Percentiles rank a stretch among this genome's conserved stretches.
These are phyloP conservation scores for Silurus asotus DNA, from an alignment of 2,113 vertebrate genomes.

Conservation along the genomic window DNA sequence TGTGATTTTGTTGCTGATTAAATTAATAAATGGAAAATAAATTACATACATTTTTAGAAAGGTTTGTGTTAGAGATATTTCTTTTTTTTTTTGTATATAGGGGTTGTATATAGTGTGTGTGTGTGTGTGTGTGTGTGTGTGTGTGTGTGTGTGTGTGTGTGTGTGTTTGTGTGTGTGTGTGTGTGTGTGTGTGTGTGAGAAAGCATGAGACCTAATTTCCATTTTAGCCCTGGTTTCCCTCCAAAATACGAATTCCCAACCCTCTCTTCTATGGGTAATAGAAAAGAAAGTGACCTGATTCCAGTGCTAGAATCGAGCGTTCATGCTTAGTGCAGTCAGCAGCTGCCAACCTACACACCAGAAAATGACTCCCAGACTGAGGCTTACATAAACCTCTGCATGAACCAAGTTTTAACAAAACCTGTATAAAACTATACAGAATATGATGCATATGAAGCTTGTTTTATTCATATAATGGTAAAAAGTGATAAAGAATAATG, in stretches of 20 bases:
- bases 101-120: conserved; percentile 13
- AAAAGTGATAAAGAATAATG: background rate
- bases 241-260: conserved; percentile 13
- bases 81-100: background rate
- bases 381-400: conserved; percentile 15
- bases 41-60: background rate
- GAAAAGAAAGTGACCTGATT: conserved; percentile 36
- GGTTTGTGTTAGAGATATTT: background rate
- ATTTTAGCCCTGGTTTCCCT: conserved; percentile 25
- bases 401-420: background rate
- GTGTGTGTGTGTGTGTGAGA: background rate
- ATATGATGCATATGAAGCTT: background rate
- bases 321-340: conserved; percentile 32
- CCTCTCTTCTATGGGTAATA: conserved; percentile 12
- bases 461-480: background rate
- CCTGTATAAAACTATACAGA: background rate
- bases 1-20: background rate
- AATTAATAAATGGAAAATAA: background rate
- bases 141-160: conserved; percentile 12
- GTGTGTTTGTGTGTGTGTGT: background rate
- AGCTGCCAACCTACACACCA: conserved; percentile 40
- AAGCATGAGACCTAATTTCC: conserved; percentile 34
- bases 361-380: conserved; percentile 11
- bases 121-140: background rate
- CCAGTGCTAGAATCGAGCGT: background rate